Evolutionary conservation across 2,113 vertebrate genomes (phyloP).

Genomic region (Thomomys bottae): DNA sequence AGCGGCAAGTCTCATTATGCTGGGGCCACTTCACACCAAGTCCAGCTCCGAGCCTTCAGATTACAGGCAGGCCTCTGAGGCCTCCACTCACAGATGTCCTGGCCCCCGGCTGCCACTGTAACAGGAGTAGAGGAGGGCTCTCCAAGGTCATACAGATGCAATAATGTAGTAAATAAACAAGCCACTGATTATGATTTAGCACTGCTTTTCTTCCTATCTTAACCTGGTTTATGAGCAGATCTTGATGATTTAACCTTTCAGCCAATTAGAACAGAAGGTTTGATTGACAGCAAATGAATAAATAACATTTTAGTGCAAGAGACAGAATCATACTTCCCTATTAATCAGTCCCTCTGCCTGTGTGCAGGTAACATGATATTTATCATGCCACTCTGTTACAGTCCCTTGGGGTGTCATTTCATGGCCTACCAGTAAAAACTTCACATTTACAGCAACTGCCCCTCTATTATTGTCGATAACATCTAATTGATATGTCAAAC

Average conservation of each 20-base stretch:
- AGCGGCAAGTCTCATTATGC: neutral
- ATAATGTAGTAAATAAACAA: constrained; percentile 64
- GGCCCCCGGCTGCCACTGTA: constrained; percentile 18
- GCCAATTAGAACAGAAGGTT: constrained; percentile 72
- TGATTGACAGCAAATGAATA: constrained; percentile 82
- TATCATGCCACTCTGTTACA: constrained; percentile 69
- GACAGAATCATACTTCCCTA: constrained; percentile 70
- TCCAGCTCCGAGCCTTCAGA: neutral
- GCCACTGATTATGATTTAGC: constrained; percentile 68
- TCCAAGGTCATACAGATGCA: constrained; percentile 40
- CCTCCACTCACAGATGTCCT: neutral
- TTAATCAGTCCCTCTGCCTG: constrained; percentile 80
- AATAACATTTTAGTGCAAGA: constrained; percentile 74
- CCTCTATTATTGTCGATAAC: constrained; percentile 86
- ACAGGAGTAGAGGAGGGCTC: constrained; percentile 38
- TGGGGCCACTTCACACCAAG: neutral
- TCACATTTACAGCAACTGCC: constrained; percentile 84
- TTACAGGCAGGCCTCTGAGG: neutral
- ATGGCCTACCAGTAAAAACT: constrained; percentile 84
- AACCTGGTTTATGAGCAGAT: constrained; percentile 66
- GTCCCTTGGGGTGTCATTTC: constrained; percentile 83
- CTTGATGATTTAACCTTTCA: constrained; percentile 77
- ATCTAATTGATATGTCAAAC: constrained; percentile 88
- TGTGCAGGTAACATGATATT: constrained; percentile 72
- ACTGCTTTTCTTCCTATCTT: constrained; percentile 51